These are phyloP conservation scores for Dissostichus mawsoni DNA, from an alignment of 2,113 vertebrate genomes.

Conservation along the genomic window DNA sequence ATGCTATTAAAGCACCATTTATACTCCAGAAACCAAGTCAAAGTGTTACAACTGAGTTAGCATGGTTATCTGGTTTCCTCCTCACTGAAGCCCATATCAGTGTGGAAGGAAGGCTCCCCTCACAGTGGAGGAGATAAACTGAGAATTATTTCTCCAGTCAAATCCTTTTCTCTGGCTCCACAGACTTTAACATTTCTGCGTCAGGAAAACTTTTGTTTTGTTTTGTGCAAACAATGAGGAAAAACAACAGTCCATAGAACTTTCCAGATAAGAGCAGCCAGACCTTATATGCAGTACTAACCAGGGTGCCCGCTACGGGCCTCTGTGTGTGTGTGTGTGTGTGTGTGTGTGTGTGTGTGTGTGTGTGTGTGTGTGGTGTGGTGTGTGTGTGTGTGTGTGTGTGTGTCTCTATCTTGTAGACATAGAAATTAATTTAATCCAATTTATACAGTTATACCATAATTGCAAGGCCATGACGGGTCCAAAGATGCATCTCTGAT, in stretches of 20 bases:
- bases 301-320: not conserved
- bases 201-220: conserved; percentile 39
- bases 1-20: not conserved
- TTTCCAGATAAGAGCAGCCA: conserved; percentile 9
- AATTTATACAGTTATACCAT: not conserved
- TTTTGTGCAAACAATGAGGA: conserved; percentile 25
- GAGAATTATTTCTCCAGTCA: conserved; percentile 1
- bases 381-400: too few species aligned
- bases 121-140: conserved; percentile 34
- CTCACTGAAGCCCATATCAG: conserved; percentile 61
- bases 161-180: conserved; percentile 10
- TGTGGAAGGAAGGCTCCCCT: conserved; percentile 69
- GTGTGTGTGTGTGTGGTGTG: not conserved
- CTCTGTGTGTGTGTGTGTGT: not conserved
- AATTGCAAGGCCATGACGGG: not conserved
- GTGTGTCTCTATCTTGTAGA: not conserved
- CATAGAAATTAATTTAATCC: not conserved
- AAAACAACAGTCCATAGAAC: conserved; percentile 10
- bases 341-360: not conserved
- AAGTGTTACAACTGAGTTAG: not conserved
- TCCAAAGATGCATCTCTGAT: conserved; percentile 7
- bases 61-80: conserved; percentile 38
- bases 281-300: not conserved
- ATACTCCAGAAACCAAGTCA: not conserved
- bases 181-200: conserved; percentile 8